Percentiles rank a stretch among this genome's conserved stretches.
phyloP scores from a whole-genome alignment of 1,140 invertebrate species.

The Drosophila funebris region DNA sequence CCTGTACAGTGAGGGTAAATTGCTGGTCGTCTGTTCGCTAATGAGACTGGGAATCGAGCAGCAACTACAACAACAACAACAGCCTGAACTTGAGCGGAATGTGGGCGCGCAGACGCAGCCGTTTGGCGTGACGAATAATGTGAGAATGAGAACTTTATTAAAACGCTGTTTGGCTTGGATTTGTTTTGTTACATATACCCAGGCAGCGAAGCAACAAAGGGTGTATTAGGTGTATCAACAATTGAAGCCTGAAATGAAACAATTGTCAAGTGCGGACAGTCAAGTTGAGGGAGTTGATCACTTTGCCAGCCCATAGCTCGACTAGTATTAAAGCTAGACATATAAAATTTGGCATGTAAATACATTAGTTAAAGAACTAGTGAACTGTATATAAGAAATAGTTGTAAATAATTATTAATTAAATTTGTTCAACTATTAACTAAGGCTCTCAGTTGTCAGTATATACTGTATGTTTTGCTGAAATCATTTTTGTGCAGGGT shows the following conservation, averaged over 20 bases:
- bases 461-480: no score
- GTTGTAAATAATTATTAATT: not conserved
- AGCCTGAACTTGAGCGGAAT: conserved; percentile 15
- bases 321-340: not conserved
- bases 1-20: conserved; percentile 26
- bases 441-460: no score
- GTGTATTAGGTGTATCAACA: not conserved
- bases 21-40: conserved; percentile 51
- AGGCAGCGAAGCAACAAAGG: not conserved
- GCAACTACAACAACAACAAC: conserved; percentile 1
- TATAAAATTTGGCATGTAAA: not conserved
- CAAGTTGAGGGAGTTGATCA: not conserved
- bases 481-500: no score
- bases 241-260: not conserved
- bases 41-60: conserved; percentile 42
- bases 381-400: not conserved
- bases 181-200: conserved; percentile 21
- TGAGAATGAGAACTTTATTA: conserved; percentile 62
- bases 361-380: not conserved
- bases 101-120: conserved; percentile 42
- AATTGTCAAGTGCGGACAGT: not conserved
- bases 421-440: not conserved
- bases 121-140: conserved; percentile 55
- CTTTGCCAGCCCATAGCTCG: not conserved
- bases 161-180: conserved; percentile 35